These are phyloP conservation scores for Torymus auratus DNA, from an alignment of 2,888 invertebrate genomes.

Conservation along the genomic window DNA sequence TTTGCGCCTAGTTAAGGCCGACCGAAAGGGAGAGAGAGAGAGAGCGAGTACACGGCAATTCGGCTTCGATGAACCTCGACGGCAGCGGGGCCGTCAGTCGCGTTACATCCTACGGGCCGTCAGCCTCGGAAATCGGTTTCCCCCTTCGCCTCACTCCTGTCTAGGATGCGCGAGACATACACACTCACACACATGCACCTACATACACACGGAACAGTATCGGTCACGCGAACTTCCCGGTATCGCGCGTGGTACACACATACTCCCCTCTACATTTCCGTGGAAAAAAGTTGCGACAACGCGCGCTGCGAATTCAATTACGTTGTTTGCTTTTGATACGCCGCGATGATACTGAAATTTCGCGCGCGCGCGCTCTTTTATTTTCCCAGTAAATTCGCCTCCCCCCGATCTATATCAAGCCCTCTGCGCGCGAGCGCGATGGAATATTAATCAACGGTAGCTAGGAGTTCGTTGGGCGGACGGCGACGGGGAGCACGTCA, in stretches of 20 bases:
- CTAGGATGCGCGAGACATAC: too few relatives aligned
- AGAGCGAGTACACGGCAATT: slow-evolving; percentile 7
- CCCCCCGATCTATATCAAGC: too few relatives aligned
- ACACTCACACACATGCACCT: too few relatives aligned
- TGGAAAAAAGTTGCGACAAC: too few relatives aligned
- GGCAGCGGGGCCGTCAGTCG: slow-evolving; percentile 15
- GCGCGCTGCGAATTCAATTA: background rate
- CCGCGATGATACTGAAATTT: background rate
- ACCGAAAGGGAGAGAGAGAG: background rate
- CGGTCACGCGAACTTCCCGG: too few relatives aligned
- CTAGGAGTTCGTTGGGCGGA: slow-evolving; percentile 23
- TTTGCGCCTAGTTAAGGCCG: background rate
- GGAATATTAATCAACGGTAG: slow-evolving; percentile 17
- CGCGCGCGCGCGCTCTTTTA: background rate
- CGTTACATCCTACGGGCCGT: slow-evolving; percentile 6
- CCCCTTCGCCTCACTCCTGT: too few relatives aligned
- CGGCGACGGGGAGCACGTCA: background rate
- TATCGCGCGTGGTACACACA: too few relatives aligned
- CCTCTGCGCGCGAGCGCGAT: background rate
- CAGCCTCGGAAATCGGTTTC: slow-evolving; percentile 21
- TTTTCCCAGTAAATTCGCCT: background rate
- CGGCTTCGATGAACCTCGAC: slow-evolving; percentile 28
- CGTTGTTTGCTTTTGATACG: background rate
- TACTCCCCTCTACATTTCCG: too few relatives aligned
- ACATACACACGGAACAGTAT: too few relatives aligned